phyloP scores from a whole-genome alignment of 2,888 invertebrate genomes.

The Andrena camellia region DNA sequence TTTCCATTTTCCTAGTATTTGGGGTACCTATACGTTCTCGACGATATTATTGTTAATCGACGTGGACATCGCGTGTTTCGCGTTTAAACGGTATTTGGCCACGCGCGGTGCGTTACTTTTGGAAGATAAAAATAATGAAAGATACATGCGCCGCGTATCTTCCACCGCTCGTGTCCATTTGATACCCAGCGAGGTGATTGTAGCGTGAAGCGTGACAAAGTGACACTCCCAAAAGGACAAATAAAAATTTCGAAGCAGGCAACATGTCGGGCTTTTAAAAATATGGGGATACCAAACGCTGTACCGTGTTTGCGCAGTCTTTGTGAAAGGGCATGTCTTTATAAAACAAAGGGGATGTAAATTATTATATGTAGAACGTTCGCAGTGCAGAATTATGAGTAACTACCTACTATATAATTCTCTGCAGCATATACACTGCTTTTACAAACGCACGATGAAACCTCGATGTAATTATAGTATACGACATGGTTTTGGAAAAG shows the following conservation, averaged over 20 bases:
- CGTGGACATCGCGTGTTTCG: background rate
- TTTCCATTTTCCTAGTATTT: background rate
- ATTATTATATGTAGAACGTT: too few relatives aligned
- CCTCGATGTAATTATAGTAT: background rate
- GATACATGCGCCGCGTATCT: conserved; percentile 47
- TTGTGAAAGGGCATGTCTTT: background rate
- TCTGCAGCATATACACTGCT: too few relatives aligned
- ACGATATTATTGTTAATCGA: conserved; percentile 20
- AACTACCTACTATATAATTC: too few relatives aligned
- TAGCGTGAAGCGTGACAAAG: conserved; percentile 48
- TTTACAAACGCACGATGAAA: too few relatives aligned
- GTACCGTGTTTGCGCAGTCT: background rate
- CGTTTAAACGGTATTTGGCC: conserved; percentile 11
- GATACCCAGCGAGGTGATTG: conserved; percentile 28
- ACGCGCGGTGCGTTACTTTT: conserved; percentile 22
- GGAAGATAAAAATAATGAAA: conserved; percentile 50
- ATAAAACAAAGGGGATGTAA: background rate
- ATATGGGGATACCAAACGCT: background rate
- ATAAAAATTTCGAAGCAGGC: conserved; percentile 31
- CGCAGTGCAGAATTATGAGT: too few relatives aligned
- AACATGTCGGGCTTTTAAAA: background rate
- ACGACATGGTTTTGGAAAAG: background rate
- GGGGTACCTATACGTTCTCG: background rate
- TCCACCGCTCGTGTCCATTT: conserved; percentile 40
- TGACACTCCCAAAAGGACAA: conserved; percentile 35